These are phyloP conservation scores for Brachionus rotundiformis DNA, from an alignment of 1,140 invertebrate species.

Conservation along the genomic window DNA sequence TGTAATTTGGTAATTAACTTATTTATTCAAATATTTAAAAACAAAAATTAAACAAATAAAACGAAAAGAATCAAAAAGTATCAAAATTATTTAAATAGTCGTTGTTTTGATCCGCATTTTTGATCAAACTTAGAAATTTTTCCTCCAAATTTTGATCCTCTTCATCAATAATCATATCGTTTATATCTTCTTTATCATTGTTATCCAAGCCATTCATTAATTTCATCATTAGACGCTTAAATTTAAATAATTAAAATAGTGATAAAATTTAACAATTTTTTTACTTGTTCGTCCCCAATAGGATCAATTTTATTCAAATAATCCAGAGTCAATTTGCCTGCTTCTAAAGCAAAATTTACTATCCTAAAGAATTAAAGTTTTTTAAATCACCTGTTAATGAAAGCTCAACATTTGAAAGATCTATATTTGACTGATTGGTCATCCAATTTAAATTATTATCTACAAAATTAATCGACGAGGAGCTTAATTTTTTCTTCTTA, in stretches of 20 bases:
- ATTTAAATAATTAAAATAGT: background rate
- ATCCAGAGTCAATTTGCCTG: constrained; percentile 13
- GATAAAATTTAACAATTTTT: background rate
- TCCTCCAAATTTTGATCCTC: background rate
- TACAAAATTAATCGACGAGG: constrained; percentile 14
- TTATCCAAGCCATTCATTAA: constrained; percentile 32
- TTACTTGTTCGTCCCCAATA: constrained; percentile 34
- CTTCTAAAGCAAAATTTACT: background rate
- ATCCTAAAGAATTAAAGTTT: background rate
- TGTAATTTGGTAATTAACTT: background rate
- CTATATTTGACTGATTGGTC: constrained; percentile 9
- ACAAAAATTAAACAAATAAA: too few relatives aligned
- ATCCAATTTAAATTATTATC: constrained; percentile 42
- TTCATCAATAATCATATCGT: background rate
- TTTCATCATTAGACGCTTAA: constrained; percentile 32
- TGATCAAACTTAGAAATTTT: background rate
- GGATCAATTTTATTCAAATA: constrained; percentile 44
- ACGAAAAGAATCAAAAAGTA: background rate
- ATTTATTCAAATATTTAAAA: too few relatives aligned
- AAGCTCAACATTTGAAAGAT: constrained; percentile 33
- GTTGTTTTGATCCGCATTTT: background rate
- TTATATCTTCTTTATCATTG: background rate
- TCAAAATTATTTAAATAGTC: background rate
- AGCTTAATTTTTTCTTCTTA: constrained; percentile 46
- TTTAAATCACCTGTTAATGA: constrained; percentile 26